Base-by-base conservation (phyloP, 1,140 invertebrate species). In the Caenorhabditis remanei region DNA sequence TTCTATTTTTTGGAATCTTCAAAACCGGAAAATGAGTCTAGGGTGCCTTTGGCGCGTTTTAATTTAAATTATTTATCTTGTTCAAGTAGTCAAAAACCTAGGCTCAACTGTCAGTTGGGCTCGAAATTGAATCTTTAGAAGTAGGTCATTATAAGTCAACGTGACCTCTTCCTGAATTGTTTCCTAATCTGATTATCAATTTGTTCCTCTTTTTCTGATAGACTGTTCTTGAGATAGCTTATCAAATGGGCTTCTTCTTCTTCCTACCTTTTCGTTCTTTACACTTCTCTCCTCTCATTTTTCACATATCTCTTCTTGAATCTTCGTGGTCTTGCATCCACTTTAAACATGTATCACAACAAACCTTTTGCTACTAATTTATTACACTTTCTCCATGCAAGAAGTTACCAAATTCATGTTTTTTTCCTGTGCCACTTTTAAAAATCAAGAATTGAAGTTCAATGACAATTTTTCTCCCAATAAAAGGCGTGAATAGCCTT, bases 111-210 rank as follows among this genome's bases (percentile, higher is more conserved):
- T 32, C 32, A 32, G 32, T 32, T 32, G 0, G 32, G 32, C 32
- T 32, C 32, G 2, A 32, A 32, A 1, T 32, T 32, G 32, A 32
- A 21, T 55, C 16, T 58, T 40, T 55, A 24, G 41, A 24, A 14
- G 11, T n/a, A 40, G 16, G 4, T 83, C 11, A 21, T n/a, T 4
- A 7, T 48, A 1, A 50, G 13, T 53, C 50, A 48, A 7, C 9
- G 19, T 82, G 24, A 53, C 48, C 40, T 83, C 48, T 55, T 53
- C 48, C 48, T 83, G 48, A 19, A 46, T 48, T 82, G 53, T 58
- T 71, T 46, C 41, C 16, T 71, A 71, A 71, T 71, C 65, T 32
- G 40, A 71, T 71, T 71, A 71, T 71, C 46, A 48, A 83, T 58
- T 53, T 83, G 14, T 58, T 58, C 55, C 21, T 41, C 5, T 55